A percentile compares a stretch with the other conserved stretches of the same genome.
Evolutionary conservation across 1,140 invertebrate genomes (phyloP).

Genomic region (Papilio machaon): DNA sequence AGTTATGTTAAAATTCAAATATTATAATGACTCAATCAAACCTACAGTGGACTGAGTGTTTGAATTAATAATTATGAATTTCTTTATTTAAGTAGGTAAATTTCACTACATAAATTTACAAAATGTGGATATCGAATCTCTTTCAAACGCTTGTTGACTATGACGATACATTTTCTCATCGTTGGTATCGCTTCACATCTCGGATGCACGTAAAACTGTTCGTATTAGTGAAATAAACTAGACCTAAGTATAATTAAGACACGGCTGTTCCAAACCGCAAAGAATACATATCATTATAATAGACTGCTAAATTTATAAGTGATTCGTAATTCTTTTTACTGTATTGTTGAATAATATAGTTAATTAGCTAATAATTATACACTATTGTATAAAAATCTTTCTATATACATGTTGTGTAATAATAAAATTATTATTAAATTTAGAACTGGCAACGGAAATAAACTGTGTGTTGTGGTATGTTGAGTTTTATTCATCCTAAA

Average conservation of each 20-base stretch:
- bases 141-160: neutral
- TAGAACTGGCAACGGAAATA: slow-evolving; percentile 67
- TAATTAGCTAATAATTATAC: slow-evolving; percentile 76
- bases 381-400: slow-evolving; percentile 82
- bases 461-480: slow-evolving; percentile 76
- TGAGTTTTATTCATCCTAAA: slow-evolving; percentile 26
- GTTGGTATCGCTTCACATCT: slow-evolving; percentile 24
- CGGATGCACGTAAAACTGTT: slow-evolving; percentile 44
- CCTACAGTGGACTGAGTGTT: too few species aligned
- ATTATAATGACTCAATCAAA: too few species aligned
- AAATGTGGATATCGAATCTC: neutral
- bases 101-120: neutral
- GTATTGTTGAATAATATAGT: slow-evolving; percentile 78
- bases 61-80: neutral
- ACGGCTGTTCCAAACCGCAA: slow-evolving; percentile 80
- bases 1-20: neutral
- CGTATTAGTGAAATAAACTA: slow-evolving; percentile 45
- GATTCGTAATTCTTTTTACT: slow-evolving; percentile 79
- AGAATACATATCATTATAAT: slow-evolving; percentile 81
- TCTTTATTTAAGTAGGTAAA: neutral
- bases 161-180: neutral
- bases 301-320: slow-evolving; percentile 79
- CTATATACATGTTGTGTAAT: slow-evolving; percentile 82
- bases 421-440: slow-evolving; percentile 72
- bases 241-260: slow-evolving; percentile 54